These are phyloP conservation scores for Podarcis raffonei DNA, from an alignment of 2,113 vertebrate species.

Conservation along the genomic window DNA sequence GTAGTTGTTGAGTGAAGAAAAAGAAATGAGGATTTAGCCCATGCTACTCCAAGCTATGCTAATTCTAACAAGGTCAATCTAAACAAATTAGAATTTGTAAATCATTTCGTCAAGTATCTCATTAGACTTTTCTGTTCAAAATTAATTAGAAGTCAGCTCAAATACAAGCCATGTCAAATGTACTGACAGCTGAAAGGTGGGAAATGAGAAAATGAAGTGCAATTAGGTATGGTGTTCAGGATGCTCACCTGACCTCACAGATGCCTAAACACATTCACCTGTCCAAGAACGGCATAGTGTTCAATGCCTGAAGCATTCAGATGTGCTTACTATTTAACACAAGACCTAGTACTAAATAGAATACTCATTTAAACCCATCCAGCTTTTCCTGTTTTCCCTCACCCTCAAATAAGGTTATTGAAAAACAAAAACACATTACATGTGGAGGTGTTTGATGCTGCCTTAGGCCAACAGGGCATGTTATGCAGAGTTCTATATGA, in stretches of 20 bases:
- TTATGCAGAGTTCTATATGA: background rate
- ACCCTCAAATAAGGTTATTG: background rate
- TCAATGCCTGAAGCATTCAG: background rate
- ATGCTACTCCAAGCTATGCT: background rate
- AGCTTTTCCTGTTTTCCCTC: background rate
- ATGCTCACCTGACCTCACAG: background rate
- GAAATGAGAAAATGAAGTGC: background rate
- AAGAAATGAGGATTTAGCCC: background rate
- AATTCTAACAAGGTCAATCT: background rate
- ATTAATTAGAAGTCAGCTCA: constrained; percentile 4
- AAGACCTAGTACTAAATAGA: background rate
- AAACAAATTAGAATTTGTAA: constrained; percentile 1
- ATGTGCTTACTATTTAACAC: background rate
- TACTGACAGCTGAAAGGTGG: background rate
- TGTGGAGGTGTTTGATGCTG: background rate
- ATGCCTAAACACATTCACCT: background rate
- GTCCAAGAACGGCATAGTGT: background rate
- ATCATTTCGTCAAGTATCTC: background rate
- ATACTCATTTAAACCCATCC: background rate
- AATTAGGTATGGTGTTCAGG: background rate
- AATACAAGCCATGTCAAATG: background rate
- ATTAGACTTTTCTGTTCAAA: background rate
- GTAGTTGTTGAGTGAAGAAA: background rate
- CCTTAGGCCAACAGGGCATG: background rate
- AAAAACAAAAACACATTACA: background rate